Base-by-base conservation (phyloP, 92 coral and sea anemone species). In the Epizoanthus rinbou region DNA sequence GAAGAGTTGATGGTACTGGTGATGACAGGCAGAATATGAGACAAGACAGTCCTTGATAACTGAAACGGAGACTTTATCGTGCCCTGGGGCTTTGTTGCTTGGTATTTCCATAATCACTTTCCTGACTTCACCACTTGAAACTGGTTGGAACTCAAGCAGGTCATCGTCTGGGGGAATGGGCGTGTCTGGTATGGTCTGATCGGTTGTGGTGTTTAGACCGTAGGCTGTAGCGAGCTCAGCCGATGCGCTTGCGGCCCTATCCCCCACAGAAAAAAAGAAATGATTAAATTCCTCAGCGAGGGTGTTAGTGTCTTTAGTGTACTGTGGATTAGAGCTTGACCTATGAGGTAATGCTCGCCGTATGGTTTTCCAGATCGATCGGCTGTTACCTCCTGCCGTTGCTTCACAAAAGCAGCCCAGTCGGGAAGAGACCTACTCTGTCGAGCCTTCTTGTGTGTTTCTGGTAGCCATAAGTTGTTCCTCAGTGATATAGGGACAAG, bases 381-480 rank as follows among this genome's bases (percentile, higher is more conserved):
- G 15, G 15, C 73, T 68, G 31, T 52, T 73, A 73, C 79, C 62
- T 8, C 79, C 45, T 73, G 50, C 50, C 18, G 50, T 73, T 47
- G 41, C 21, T 10, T 50, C 50, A 22, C 33, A 50, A 52, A 73
- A 35, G 79, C 45, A 18, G 50, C 39, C 79, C 47, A 73, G 7
- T 50, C 64, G 41, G 41, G 50, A n/a, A n/a, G n/a, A n/a, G n/a
- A n/a, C n/a, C n/a, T n/a, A n/a, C n/a, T n/a, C n/a, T n/a, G n/a
- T n/a, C 21, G 79, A 35, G 64, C 79, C 50, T 73, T 33, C 11
- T 50, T 73, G 79, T 73, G 79, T 47, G 79, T 73, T 50, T 60
- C 79, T 73, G 8, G 43, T 73, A 21, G 62, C 62, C 21, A 73
- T 73, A 35, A 73, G 63, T 18, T 73, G 62, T 50, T 22, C 52